Percentiles rank a stretch among this genome's conserved stretches.
phyloP scores from a whole-genome alignment of 2,888 invertebrate species.

The Lithophane ornitopus region DNA sequence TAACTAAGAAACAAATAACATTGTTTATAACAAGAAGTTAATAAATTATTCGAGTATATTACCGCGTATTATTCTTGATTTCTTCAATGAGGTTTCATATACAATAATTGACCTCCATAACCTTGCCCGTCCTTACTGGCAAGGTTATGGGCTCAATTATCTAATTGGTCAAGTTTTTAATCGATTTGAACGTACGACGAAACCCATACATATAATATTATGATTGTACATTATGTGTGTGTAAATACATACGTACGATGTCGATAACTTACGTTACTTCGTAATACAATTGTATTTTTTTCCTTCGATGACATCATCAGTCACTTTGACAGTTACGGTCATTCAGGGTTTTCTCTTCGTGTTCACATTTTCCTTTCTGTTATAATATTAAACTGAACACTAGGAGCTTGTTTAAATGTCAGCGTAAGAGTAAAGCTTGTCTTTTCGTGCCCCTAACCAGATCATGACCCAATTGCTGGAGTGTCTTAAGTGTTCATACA shows the following conservation, averaged over 20 bases:
- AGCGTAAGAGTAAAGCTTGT: background rate
- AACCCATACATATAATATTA: conserved; percentile 1
- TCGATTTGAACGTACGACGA: background rate
- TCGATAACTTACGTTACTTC: conserved; percentile 10
- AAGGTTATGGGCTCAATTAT: conserved; percentile 6
- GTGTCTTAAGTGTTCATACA: too few relatives aligned
- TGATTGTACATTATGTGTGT: background rate
- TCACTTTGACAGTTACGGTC: background rate
- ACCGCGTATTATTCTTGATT: background rate
- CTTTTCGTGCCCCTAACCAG: too few relatives aligned
- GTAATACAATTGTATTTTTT: conserved; percentile 14
- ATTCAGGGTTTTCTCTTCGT: background rate
- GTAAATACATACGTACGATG: background rate
- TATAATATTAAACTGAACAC: background rate
- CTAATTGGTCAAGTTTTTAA: conserved; percentile 4
- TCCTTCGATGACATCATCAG: conserved; percentile 8
- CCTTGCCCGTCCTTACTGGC: background rate
- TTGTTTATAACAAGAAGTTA: background rate
- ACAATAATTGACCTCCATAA: background rate
- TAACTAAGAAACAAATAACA: background rate
- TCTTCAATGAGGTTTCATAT: background rate
- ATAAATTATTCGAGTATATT: background rate
- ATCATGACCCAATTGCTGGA: too few relatives aligned
- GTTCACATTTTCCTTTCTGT: background rate
- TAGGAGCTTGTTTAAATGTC: background rate